phyloP scores from a whole-genome alignment of 2,888 invertebrate species.

The Lordiphosa andalusiaca region DNA sequence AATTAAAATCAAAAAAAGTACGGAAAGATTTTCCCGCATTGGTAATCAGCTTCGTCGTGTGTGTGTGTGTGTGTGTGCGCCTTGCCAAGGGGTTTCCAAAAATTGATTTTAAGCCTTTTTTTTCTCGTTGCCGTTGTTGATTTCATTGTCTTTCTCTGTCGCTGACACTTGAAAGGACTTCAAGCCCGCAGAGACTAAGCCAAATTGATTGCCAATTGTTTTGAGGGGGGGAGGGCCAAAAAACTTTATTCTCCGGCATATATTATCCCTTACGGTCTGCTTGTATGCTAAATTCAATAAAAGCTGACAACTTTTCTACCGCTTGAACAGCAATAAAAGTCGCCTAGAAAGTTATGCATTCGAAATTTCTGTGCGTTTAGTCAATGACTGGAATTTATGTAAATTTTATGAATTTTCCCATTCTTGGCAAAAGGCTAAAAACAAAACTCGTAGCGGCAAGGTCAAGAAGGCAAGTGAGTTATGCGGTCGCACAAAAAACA shows the following conservation, averaged over 20 bases:
- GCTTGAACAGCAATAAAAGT: constrained; percentile 32
- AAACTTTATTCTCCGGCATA: constrained; percentile 45
- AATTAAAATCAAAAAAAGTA: constrained; percentile 51
- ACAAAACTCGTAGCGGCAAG: constrained; percentile 15
- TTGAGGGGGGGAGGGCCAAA: constrained; percentile 28
- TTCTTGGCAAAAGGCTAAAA: constrained; percentile 29
- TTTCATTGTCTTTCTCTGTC: constrained; percentile 36
- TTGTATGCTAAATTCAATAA: constrained; percentile 46
- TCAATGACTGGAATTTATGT: constrained; percentile 67
- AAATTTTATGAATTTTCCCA: constrained; percentile 46
- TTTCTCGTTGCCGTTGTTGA: neutral
- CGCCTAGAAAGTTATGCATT: constrained; percentile 47
- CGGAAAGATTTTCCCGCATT: constrained; percentile 18
- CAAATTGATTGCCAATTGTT: constrained; percentile 69
- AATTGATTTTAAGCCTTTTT: constrained; percentile 53
- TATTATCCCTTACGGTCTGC: constrained; percentile 56
- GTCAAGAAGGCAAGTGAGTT: constrained; percentile 40
- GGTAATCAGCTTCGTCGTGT: constrained; percentile 32
- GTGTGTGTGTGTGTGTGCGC: constrained; percentile 6
- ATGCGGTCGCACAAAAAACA: constrained; percentile 32
- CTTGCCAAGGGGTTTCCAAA: constrained; percentile 28
- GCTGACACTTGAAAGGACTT: constrained; percentile 55
- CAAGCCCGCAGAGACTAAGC: constrained; percentile 43
- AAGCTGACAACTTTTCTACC: constrained; percentile 26
- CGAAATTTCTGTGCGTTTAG: constrained; percentile 59